These are phyloP conservation scores for Brienomyrus brachyistius DNA, from an alignment of 2,113 vertebrate species.

Conservation along the genomic window DNA sequence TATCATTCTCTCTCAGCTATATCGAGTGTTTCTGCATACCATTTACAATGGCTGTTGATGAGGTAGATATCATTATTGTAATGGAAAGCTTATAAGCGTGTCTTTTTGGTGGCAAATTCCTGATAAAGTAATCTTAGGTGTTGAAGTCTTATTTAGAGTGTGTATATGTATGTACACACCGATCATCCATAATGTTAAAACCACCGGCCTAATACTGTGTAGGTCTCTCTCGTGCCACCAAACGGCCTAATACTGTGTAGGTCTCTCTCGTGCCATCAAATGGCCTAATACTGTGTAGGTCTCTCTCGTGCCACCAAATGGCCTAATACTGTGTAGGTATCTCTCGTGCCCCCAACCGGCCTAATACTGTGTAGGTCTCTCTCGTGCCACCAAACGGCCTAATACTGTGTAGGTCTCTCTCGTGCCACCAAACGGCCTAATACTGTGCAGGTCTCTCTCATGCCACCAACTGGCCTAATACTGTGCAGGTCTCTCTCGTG, in stretches of 20 bases:
- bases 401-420: too few relatives aligned
- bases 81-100: neutral
- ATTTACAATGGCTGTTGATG: neutral
- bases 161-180: neutral
- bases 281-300: neutral
- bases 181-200: neutral
- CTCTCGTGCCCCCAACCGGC: too few relatives aligned
- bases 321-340: too few relatives aligned
- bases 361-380: too few relatives aligned
- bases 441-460: too few relatives aligned
- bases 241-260: neutral
- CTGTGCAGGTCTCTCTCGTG: neutral
- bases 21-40: constrained; percentile 3
- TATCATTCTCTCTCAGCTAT: neutral
- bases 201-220: neutral
- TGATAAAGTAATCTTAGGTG: neutral
- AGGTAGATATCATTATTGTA: neutral
- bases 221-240: neutral
- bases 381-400: too few relatives aligned
- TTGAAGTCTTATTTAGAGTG: neutral
- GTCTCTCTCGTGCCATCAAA: neutral
- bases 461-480: too few relatives aligned
- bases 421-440: too few relatives aligned
- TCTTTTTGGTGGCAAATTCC: neutral
- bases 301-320: neutral